Percentiles rank a stretch among this genome's conserved stretches.
These are phyloP conservation scores for Tetraneura akinire DNA, from an alignment of 1,140 invertebrate genomes.

Conservation along the genomic window DNA sequence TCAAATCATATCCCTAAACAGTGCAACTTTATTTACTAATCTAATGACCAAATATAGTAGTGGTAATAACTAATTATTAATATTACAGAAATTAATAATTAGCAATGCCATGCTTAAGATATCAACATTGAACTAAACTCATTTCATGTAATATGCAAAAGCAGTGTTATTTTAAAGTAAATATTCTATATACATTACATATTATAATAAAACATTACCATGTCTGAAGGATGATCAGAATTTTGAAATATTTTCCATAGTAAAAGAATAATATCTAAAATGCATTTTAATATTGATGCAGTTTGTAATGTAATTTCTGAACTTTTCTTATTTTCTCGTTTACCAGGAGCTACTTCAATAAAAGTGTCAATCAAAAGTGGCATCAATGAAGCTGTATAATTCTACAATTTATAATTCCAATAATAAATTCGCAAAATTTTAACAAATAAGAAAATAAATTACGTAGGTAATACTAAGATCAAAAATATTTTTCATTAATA, in stretches of 20 bases:
- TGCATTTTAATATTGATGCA: constrained; percentile 42
- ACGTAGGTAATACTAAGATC: too few relatives aligned
- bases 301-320: constrained; percentile 40
- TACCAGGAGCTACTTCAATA: constrained; percentile 53
- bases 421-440: background rate
- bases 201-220: too few relatives aligned
- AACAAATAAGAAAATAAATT: background rate
- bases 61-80: too few relatives aligned
- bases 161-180: too few relatives aligned
- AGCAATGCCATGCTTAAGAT: too few relatives aligned
- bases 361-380: constrained; percentile 54
- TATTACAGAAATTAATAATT: too few relatives aligned
- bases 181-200: background rate
- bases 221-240: constrained; percentile 32
- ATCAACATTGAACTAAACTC: too few relatives aligned
- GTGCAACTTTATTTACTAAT: too few relatives aligned
- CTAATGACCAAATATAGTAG: too few relatives aligned
- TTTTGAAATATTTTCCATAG: constrained; percentile 36
- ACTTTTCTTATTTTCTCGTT: constrained; percentile 45
- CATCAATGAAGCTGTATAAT: constrained; percentile 52
- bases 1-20: too few relatives aligned
- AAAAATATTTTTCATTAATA: too few relatives aligned
- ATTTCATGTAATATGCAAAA: too few relatives aligned
- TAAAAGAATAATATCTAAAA: constrained; percentile 31
- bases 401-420: constrained; percentile 23